A percentile compares a stretch with the other conserved stretches of the same genome.
Evolutionary conservation across 2,797 vertebrate genomes (phyloP).

Genomic region (Heterohyrax brucei): DNA sequence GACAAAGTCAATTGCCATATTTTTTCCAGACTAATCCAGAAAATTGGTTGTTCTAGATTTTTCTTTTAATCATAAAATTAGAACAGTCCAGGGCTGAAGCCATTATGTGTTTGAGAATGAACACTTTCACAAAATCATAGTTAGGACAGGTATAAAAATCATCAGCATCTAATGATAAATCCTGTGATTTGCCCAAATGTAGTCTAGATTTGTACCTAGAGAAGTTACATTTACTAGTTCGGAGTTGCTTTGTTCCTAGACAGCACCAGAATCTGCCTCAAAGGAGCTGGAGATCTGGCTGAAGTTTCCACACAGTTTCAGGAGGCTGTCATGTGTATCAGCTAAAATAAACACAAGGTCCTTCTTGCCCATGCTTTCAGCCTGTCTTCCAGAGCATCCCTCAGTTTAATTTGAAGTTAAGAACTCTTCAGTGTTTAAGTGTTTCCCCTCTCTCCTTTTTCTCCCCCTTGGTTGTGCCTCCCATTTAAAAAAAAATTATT

Average conservation of each 20-base stretch:
- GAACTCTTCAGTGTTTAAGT: neutral
- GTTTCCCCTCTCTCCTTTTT: neutral
- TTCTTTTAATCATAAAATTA: neutral
- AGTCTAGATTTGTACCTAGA: neutral
- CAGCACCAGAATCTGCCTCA: neutral
- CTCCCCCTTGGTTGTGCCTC: neutral
- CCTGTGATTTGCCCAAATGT: constrained; percentile 1
- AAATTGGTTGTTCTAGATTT: neutral
- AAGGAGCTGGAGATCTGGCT: neutral
- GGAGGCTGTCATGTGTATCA: fast-evolving
- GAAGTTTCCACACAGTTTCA: neutral
- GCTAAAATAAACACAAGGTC: neutral
- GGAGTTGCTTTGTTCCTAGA: neutral
- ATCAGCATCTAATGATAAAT: neutral
- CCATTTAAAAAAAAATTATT: neutral
- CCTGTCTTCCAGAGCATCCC: neutral
- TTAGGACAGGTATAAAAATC: neutral
- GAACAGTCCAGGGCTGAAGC: neutral
- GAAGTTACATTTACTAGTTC: neutral
- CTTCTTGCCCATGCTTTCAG: neutral
- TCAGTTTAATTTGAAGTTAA: constrained; percentile 18
- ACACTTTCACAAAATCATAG: neutral
- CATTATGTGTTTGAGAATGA: neutral
- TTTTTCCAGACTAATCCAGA: constrained; percentile 29
- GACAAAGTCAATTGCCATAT: neutral